A percentile compares a stretch with the other conserved stretches of the same genome.
phyloP scores from a whole-genome alignment of 2,888 invertebrate genomes.

The Desoria tigrina region DNA sequence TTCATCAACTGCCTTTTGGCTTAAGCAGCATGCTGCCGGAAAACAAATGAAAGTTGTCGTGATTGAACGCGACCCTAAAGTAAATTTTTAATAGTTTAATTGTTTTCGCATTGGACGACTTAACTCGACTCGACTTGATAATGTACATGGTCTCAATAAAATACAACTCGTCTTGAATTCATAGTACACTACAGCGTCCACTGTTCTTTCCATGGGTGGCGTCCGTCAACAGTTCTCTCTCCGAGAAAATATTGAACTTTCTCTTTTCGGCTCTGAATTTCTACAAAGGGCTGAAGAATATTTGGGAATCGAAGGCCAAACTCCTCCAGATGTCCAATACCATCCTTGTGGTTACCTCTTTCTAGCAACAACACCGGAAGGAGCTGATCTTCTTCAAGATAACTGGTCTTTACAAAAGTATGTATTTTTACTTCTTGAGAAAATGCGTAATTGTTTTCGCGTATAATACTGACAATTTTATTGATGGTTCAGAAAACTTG shows the following conservation, averaged over 20 bases:
- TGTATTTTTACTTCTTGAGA: too few species aligned
- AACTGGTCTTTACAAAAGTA: constrained; percentile 69
- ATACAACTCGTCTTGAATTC: neutral
- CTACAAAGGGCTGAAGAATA: constrained; percentile 69
- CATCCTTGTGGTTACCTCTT: constrained; percentile 84
- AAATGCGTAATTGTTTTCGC: neutral
- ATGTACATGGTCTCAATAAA: too few species aligned
- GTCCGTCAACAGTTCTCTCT: constrained; percentile 89
- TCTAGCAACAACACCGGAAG: constrained; percentile 77
- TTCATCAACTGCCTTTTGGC: constrained; percentile 84
- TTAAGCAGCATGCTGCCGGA: constrained; percentile 74
- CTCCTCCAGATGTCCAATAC: constrained; percentile 71
- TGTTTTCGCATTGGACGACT: neutral
- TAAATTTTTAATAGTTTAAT: constrained; percentile 63
- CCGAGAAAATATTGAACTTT: constrained; percentile 88
- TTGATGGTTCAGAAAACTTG: constrained; percentile 63
- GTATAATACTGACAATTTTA: neutral
- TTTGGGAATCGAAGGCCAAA: constrained; percentile 62
- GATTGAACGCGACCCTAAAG: constrained; percentile 76
- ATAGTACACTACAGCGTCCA: constrained; percentile 71
- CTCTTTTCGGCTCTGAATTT: constrained; percentile 84
- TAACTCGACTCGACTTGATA: too few species aligned
- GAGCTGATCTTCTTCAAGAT: constrained; percentile 69
- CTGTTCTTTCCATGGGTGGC: constrained; percentile 76
- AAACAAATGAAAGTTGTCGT: constrained; percentile 70